Base-by-base conservation (phyloP, 2,797 vertebrate species). In the Naso thynnoides region DNA sequence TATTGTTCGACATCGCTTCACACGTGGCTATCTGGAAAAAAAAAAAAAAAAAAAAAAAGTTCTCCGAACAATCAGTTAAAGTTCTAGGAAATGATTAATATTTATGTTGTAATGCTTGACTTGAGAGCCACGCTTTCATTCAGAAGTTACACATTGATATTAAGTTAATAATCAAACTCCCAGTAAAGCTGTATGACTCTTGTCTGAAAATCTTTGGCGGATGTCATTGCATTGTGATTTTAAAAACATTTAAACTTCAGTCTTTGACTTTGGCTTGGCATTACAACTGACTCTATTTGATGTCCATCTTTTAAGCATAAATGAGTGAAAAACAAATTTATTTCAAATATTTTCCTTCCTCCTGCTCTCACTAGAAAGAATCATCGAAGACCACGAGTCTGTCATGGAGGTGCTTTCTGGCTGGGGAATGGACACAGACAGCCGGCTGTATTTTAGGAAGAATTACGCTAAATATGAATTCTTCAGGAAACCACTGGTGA, bases 391-490 rank as follows among this genome's bases (percentile, higher is more conserved):
- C 86, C 98, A 99, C 82, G 98, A 99, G 87, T 92, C 95, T 52
- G 94, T 99, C 48, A 93, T 96, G 86, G 97, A 97, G 86, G 94
- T 99, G 39, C 95, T 97, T 4, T 96, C 98, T 62, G 94, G 94
- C 14, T 98, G 97, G 95, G 94, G 94, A 48, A 95, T 96, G 93
- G 96, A 97, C 89, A 93, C 96, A n/a, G 96, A 97, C 89, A 96
- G 95, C 89, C 96, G 96, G 33, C 92, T 99, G 31, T 97, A 94
- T 90, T 97, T 99, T 91, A 96, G 97, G 87, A 99, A 99, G 95
- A 97, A 99, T 91, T 98, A 96, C 86, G 96, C 96, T 79, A 99
- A 99, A 92, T 99, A 99, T 85, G 97, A 99, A 81, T 99, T 99
- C 93, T 99, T 99, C 95, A 98, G 96, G 94, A 98, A 95, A 81